Evolutionary conservation across 2,113 vertebrate genomes (phyloP).

Genomic region (Strigops habroptila): DNA sequence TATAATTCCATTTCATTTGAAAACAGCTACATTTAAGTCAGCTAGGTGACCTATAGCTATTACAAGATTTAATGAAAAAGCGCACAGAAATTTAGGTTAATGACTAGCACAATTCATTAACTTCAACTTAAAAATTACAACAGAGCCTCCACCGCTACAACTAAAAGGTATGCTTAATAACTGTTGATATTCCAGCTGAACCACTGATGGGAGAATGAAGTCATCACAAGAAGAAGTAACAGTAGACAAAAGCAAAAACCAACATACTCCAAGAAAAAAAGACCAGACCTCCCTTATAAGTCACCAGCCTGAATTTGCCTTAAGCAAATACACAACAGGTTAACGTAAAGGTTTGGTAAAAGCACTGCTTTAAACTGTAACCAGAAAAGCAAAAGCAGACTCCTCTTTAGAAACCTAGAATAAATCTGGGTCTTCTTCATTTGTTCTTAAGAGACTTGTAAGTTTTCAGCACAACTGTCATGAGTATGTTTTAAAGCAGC

Average conservation of each 20-base stretch:
- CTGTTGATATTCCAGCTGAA: background rate
- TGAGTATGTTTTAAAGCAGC: background rate
- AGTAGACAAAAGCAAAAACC: background rate
- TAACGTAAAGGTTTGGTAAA: background rate
- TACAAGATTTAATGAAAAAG: background rate
- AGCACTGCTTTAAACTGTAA: background rate
- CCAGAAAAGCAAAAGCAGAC: background rate
- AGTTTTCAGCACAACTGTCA: background rate
- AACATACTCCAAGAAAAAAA: background rate
- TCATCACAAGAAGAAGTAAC: background rate
- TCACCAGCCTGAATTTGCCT: background rate
- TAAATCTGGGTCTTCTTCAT: background rate
- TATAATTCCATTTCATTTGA: background rate
- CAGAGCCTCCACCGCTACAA: background rate
- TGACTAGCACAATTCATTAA: background rate
- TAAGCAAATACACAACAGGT: background rate
- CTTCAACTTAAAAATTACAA: background rate
- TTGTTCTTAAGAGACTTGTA: background rate
- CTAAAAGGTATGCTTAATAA: background rate
- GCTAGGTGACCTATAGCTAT: background rate
- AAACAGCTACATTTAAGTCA: background rate
- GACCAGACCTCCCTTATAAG: background rate
- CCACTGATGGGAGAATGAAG: background rate
- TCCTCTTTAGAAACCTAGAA: background rate
- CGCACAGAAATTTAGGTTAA: background rate